Base-by-base conservation (phyloP, 2,888 invertebrate genomes). In the Thyatira batis region DNA sequence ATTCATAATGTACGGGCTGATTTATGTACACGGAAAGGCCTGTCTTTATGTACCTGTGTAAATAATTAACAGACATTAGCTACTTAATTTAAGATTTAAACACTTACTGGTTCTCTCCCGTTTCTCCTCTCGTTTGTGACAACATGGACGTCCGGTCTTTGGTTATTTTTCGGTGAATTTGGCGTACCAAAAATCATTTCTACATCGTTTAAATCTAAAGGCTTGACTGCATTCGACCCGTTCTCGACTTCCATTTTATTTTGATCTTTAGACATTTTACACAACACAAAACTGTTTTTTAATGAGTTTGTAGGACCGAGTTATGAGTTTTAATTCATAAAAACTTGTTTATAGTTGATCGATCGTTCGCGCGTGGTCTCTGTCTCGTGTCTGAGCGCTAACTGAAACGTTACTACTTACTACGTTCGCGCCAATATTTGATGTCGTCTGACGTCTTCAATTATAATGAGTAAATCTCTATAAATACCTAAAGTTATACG, bases 141-240 rank as follows among this genome's bases (percentile, higher is more conserved):
- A 9, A 65, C 44, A 50, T 78, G 78, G 5, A 75, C 64, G 48
- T 73, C 78, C 1, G 71, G 72, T n/a, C 54, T 61, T 0, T 51
- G 25, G 9, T 46, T 61, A 5, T 57, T 58, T 39, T 76, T 78
- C 4, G 75, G 69, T 0, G 76, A 67, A 11, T 60, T 60, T 3
- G 83, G 78, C 8, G 63, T 81, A 0, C 89, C 88, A 54, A 89
- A 90, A 53, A 90, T 74, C 77, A 76, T 78, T 46, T 86, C 86
- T 0, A 90, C 65, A 5, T 78, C 81, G 20, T 79, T 78, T 25
- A 74, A 52, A 44, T 87, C 80, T 49, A 77, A 20, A 5, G 67
- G 58, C 1, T 57, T 30, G 30, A 65, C 60, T 52, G 76, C 80
- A 21, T 71, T 65, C 2, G 71, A 58, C 30, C 79, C 78, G 33